phyloP scores from a whole-genome alignment of 2,113 vertebrate genomes.

The Terrapene triunguis region DNA sequence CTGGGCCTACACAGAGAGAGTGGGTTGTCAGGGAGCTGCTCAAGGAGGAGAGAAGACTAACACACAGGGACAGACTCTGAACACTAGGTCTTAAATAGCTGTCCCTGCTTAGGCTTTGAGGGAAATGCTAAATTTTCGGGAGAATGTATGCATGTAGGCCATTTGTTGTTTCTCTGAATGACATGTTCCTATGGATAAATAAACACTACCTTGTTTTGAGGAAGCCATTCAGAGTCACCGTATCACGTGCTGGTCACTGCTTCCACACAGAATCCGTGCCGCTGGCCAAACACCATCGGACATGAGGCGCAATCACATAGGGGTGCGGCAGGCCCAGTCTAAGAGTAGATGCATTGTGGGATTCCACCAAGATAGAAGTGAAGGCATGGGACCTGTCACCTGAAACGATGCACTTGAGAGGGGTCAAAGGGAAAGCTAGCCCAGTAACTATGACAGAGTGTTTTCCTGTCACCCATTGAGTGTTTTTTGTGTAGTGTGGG shows the following conservation, averaged over 20 bases:
- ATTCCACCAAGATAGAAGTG: neutral
- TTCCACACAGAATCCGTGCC: neutral
- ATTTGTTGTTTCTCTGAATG: neutral
- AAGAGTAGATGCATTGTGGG: neutral
- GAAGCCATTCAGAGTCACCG: fast-evolving
- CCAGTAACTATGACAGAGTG: fast-evolving
- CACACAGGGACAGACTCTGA: neutral
- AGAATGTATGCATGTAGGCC: neutral
- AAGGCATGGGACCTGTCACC: neutral
- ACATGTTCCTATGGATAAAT: slow-evolving; percentile 1
- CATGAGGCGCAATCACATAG: neutral
- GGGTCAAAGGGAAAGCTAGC: neutral
- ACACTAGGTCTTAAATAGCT: neutral
- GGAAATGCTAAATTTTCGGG: neutral
- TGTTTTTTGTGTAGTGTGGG: neutral
- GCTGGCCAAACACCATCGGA: neutral
- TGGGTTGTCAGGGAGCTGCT: neutral
- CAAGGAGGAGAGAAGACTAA: neutral
- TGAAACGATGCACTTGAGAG: neutral
- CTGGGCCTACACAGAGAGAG: neutral
- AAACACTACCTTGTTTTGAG: neutral
- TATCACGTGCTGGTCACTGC: neutral
- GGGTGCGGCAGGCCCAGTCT: neutral
- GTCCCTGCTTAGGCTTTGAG: neutral
- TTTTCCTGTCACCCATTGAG: neutral